These are phyloP conservation scores for Myiotriccus ornatus DNA, from an alignment of 2,797 vertebrate species.

Conservation along the genomic window DNA sequence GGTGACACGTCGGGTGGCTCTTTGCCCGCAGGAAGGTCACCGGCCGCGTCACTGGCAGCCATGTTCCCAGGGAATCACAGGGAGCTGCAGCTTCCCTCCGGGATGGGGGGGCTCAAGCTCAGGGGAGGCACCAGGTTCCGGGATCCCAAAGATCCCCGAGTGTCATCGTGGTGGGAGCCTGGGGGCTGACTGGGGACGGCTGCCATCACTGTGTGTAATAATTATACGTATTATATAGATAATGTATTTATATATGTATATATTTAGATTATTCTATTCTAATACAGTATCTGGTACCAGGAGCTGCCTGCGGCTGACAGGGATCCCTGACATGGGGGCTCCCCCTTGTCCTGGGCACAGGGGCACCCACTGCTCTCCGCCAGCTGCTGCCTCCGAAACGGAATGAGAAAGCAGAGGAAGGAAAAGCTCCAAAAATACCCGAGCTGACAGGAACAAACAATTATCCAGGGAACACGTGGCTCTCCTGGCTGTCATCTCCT, in stretches of 20 bases:
- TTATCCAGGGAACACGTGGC: conserved; percentile 15
- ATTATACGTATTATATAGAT: background rate
- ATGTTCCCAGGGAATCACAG: background rate
- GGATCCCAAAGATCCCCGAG: background rate
- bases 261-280: background rate
- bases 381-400: background rate
- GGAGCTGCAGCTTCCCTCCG: background rate
- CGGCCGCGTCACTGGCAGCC: background rate
- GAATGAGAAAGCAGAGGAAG: background rate
- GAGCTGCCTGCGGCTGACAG: background rate
- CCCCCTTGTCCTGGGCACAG: background rate
- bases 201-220: background rate
- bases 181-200: background rate
- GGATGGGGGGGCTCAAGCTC: too few species aligned
- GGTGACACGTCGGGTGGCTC: accelerated
- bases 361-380: background rate
- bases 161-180: accelerated
- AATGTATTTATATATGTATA: background rate
- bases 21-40: background rate
- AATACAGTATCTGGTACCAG: background rate
- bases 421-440: conserved; percentile 40
- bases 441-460: conserved; percentile 28
- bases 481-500: conserved; percentile 14
- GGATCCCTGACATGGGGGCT: background rate
- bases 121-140: background rate